These are phyloP conservation scores for Lycopodina hypogea DNA, from an alignment of 37 sponge, comb jelly and placozoan species.

Conservation along the genomic window DNA sequence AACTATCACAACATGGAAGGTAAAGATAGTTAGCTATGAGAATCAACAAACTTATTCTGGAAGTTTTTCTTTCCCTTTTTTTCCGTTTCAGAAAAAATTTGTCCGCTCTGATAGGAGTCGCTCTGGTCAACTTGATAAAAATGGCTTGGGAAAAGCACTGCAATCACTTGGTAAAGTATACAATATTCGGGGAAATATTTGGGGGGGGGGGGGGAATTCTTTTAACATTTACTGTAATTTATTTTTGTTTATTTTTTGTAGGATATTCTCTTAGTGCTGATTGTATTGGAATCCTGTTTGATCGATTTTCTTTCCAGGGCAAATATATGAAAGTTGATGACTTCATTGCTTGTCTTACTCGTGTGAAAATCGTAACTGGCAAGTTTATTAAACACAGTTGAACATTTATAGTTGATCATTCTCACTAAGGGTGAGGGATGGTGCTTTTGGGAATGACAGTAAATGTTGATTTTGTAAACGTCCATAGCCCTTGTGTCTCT, in stretches of 20 bases:
- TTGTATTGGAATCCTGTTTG: conserved; percentile 29
- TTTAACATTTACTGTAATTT: background rate
- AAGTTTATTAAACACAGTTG: too few species aligned
- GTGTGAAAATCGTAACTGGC: conserved; percentile 66
- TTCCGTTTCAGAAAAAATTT: too few species aligned
- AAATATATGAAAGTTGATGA: conserved; percentile 65
- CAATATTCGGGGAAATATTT: background rate
- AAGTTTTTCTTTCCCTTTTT: too few species aligned
- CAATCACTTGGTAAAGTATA: conserved; percentile 28
- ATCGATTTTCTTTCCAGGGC: conserved; percentile 63
- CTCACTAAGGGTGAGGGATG: background rate
- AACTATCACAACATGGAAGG: too few species aligned
- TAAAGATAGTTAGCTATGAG: too few species aligned
- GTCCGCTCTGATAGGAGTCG: conserved; percentile 59
- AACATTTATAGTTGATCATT: background rate
- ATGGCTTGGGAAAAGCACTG: conserved; percentile 28
- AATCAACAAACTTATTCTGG: too few species aligned
- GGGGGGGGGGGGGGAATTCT: too few species aligned
- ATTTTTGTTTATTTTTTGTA: background rate
- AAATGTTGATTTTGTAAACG: too few species aligned
- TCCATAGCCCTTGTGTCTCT: too few species aligned
- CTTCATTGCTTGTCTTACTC: conserved; percentile 58
- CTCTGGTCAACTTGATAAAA: conserved; percentile 66
- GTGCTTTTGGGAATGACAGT: too few species aligned
- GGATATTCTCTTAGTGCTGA: conserved; percentile 44